Evolutionary conservation across 1,140 invertebrate species (phyloP).

Genomic region (Drosophila nigromelanica): DNA sequence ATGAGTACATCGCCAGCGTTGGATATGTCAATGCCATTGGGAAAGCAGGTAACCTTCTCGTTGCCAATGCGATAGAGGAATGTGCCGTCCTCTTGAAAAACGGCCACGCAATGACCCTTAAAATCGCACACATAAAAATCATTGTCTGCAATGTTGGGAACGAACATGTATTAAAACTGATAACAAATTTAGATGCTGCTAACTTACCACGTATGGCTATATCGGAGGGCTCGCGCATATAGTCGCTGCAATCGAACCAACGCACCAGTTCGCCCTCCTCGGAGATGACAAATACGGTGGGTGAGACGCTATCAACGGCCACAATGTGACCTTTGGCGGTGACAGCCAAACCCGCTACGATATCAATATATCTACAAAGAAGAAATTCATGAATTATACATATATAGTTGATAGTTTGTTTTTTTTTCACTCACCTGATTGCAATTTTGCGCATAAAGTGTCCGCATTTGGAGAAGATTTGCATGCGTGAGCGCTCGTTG

Average conservation of each 20-base stretch:
- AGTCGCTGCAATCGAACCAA: slow-evolving; percentile 98
- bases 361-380: slow-evolving; percentile 93
- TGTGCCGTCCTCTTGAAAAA: slow-evolving; percentile 95
- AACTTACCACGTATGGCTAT: slow-evolving; percentile 94
- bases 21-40: slow-evolving; percentile 98
- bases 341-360: slow-evolving; percentile 97
- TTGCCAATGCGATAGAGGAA: slow-evolving; percentile 96
- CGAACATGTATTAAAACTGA: background rate
- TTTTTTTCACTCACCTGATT: slow-evolving; percentile 84
- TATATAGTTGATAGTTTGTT: too few species aligned
- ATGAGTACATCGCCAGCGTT: slow-evolving; percentile 98
- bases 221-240: slow-evolving; percentile 98
- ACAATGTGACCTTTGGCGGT: slow-evolving; percentile 96
- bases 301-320: slow-evolving; percentile 98
- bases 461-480: slow-evolving; percentile 95
- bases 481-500: slow-evolving; percentile 97
- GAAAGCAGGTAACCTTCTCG: slow-evolving; percentile 97
- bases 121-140: slow-evolving; percentile 99
- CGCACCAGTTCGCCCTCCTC: slow-evolving; percentile 94
- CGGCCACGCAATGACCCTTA: slow-evolving; percentile 98
- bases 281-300: slow-evolving; percentile 97
- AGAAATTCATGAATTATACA: background rate
- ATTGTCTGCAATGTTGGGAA: slow-evolving; percentile 87
- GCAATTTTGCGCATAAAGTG: slow-evolving; percentile 97
- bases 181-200: background rate